Evolutionary conservation across 2,113 vertebrate species (phyloP).

Genomic region (Phrynocephalus versicolor): DNA sequence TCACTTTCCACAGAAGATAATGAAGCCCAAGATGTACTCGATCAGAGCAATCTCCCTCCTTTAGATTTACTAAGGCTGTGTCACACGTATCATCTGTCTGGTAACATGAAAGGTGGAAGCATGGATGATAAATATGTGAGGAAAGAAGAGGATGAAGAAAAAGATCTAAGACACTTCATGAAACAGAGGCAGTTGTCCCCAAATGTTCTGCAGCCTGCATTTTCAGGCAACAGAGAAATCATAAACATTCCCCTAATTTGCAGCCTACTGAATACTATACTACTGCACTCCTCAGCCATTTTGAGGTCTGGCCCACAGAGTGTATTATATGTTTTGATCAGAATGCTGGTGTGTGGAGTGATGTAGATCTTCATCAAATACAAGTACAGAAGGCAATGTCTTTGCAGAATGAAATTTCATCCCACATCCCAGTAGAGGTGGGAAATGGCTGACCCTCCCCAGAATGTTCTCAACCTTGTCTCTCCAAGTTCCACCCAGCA

Average conservation of each 20-base stretch:
- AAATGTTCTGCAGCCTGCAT: conserved; percentile 67
- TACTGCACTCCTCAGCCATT: background rate
- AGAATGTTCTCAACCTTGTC: background rate
- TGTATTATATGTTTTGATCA: conserved; percentile 61
- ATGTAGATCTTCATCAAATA: conserved; percentile 22
- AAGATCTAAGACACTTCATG: conserved; percentile 46
- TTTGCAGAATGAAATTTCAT: conserved; percentile 49
- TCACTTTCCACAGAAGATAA: background rate
- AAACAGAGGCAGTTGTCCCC: conserved; percentile 66
- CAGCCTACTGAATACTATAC: background rate
- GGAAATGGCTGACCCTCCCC: background rate
- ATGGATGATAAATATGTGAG: conserved; percentile 51
- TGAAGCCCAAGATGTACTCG: background rate
- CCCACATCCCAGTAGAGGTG: conserved; percentile 24
- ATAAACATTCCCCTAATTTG: conserved; percentile 51
- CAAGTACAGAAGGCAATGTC: conserved; percentile 60
- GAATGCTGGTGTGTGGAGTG: conserved; percentile 33
- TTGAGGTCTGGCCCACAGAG: conserved; percentile 57
- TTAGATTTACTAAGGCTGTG: background rate
- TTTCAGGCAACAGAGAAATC: conserved; percentile 69
- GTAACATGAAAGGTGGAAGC: conserved; percentile 49
- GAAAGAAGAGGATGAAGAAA: conserved; percentile 26
- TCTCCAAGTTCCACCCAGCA: background rate
- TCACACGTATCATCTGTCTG: background rate
- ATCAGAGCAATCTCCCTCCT: background rate